These are phyloP conservation scores for Egretta garzetta DNA, from an alignment of 2,113 vertebrate species.

Conservation along the genomic window DNA sequence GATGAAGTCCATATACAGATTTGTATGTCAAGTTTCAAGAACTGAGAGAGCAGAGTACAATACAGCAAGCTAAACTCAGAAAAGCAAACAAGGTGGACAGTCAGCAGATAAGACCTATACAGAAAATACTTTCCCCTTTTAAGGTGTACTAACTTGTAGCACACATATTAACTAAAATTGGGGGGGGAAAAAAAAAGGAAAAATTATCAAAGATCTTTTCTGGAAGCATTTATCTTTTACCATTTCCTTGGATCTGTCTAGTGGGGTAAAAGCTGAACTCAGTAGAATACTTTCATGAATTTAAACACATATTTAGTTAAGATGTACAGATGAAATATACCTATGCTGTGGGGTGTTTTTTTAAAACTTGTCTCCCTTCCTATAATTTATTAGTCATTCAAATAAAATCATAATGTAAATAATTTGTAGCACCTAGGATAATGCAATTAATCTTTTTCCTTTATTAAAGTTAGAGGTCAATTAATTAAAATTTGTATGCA, in stretches of 20 bases:
- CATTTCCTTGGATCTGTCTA: neutral
- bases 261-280: neutral
- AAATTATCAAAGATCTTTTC: neutral
- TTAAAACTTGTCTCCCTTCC: neutral
- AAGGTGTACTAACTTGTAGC: neutral
- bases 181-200: no score
- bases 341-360: neutral
- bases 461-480: conserved; percentile 39
- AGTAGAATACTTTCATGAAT: neutral
- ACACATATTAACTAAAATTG: neutral
- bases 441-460: conserved; percentile 20
- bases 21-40: neutral
- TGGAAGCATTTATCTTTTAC: neutral
- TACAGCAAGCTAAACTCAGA: neutral
- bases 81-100: neutral
- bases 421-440: conserved; percentile 30
- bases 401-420: conserved; percentile 53
- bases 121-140: neutral
- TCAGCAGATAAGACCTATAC: neutral
- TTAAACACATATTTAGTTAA: neutral
- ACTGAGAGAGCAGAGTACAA: neutral
- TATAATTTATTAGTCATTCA: conserved; percentile 17
- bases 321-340: neutral
- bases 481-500: conserved; percentile 8
- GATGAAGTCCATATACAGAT: neutral